Base-by-base conservation (phyloP, 2,113 vertebrate species). In the Motacilla alba region DNA sequence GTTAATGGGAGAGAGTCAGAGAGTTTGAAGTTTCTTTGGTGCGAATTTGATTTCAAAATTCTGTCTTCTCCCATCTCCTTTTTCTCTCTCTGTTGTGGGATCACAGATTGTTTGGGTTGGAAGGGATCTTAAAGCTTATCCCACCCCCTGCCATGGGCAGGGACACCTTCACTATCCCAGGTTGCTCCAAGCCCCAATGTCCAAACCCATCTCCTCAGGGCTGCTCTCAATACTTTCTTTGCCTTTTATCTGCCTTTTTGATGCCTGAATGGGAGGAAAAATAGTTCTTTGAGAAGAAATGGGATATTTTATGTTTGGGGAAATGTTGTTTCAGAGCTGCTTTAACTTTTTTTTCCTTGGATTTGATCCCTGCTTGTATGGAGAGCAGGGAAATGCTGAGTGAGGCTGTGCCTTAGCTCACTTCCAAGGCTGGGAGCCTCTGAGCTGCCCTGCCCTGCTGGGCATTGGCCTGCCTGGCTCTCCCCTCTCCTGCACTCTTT, bases 41-140 rank as follows among this genome's bases (percentile, higher is more conserved):
- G 56, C 37, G 60, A 87, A 73, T 56, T 78, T 75, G 20, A 53
- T 89, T 76, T 91, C 31, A 60, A 66, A 89, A 60, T 58, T 84
- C 47, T 49, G 11, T 69, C 24, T 50, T 39, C 31, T 55, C 27
- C 16, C 11, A 23, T 24, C 4, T 87, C 11, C 35, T 53, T 76
- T 30, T 24, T 68, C 41, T 79, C 21, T 55, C 4, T 41, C 43
- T 60, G 9, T 68, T 46, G 8, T 5, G 27, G 15, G 12, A 58
- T 66, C 35, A 46, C 23, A 47, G 11, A 17, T 22, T 8, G 33
- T 75, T 88, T 81, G 12, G 10, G 26, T 41, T 22, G 30, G 23
- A 52, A 35, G 24, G 11, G 16, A 31, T 26, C 24, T 53, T 15
- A 82, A 35, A 82, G 2, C 13, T 23, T 1, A 2, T 39, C 6